phyloP scores from a whole-genome alignment of 2,888 invertebrate species.

The Ariolimax columbianus region DNA sequence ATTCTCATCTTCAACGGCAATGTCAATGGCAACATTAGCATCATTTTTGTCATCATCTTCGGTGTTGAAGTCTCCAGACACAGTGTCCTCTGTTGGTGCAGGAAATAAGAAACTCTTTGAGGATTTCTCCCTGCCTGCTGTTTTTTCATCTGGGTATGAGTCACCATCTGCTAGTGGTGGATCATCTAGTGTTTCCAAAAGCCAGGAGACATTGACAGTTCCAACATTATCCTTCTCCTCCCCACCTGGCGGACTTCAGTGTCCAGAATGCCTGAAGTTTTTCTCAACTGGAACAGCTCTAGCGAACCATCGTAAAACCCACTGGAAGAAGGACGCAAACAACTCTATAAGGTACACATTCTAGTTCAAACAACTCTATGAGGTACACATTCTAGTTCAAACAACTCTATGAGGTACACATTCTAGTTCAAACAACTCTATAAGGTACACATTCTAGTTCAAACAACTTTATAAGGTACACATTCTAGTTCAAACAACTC shows the following conservation, averaged over 20 bases:
- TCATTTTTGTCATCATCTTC: slow-evolving; percentile 44
- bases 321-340: slow-evolving; percentile 45
- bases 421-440: too few relatives aligned
- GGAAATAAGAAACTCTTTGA: slow-evolving; percentile 23
- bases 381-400: too few relatives aligned
- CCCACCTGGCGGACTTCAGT: slow-evolving; percentile 62
- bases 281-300: slow-evolving; percentile 67
- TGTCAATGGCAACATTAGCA: slow-evolving; percentile 47
- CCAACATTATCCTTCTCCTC: slow-evolving; percentile 20
- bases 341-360: slow-evolving; percentile 33
- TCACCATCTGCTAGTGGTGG: background rate
- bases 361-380: too few relatives aligned
- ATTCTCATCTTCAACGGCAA: slow-evolving; percentile 40
- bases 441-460: too few relatives aligned
- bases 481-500: too few relatives aligned
- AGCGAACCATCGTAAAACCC: slow-evolving; percentile 62
- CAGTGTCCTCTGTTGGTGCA: background rate
- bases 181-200: slow-evolving; percentile 2
- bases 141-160: slow-evolving; percentile 29
- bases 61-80: slow-evolving; percentile 30
- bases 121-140: background rate
- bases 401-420: too few relatives aligned
- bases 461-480: too few relatives aligned
- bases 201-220: slow-evolving; percentile 37
- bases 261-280: slow-evolving; percentile 74